Base-by-base conservation (phyloP, 2,888 invertebrate species). In the Matsumyia berberina region DNA sequence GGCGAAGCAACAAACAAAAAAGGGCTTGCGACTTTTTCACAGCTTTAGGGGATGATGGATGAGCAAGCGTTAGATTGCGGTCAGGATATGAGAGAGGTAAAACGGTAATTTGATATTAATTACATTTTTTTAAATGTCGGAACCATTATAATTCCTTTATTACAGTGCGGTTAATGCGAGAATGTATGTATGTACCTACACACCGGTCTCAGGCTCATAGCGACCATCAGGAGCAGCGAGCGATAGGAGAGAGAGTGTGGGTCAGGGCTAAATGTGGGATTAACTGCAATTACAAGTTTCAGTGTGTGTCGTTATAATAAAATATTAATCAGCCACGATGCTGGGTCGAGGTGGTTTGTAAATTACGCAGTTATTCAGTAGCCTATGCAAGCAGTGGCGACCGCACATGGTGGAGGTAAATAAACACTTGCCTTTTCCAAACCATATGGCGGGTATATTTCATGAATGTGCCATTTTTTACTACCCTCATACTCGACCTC, bases 281-380 rank as follows among this genome's bases (percentile, higher is more conserved):
- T 78, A 78, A 78, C 72, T 83, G 79, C 78, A 79, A 73, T 67
- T 55, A 83, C 60, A 83, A 42, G 55, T 57, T 55, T 55, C 19
- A 44, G 39, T 62, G 67, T 67, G 29, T 67, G 57, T 58, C 24
- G 49, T 31, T 60, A 77, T 79, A 83, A 79, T 83, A 79, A 79
- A 78, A 72, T 79, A 83, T 83, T 83, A 78, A 83, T 72, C 83
- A 79, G 73, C 60, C 78, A 79, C 66, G 62, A 57, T 73, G 55
- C 66, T 66, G 39, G 83, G 79, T 67, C 73, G 60, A 67, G 42
- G 72, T 31, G 83, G 83, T 79, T 83, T 78, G 83, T 83, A 73
- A 73, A 79, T 78, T 66, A 83, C 58, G 79, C 53, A 79, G 66
- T 81, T 62, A 81, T 76, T 81, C 76, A 69, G 79, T 49, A 76